A percentile compares a stretch with the other conserved stretches of the same genome.
Conservation (phyloP, 2,888 invertebrate genomes). For the Metellina segmentata region DNA sequence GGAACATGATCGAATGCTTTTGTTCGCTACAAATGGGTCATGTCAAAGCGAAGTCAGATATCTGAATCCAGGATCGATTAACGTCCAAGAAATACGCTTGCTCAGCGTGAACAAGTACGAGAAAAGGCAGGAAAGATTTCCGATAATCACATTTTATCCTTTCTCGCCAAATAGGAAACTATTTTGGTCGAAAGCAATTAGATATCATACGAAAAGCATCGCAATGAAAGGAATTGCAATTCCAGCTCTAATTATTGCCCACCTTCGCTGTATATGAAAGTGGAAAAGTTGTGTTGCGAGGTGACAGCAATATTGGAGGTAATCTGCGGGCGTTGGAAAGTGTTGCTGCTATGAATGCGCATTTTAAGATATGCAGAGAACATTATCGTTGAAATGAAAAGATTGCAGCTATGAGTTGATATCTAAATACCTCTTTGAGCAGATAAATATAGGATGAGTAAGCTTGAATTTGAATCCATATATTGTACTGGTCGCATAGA, state of each 20-base stretch:
- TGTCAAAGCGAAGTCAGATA: conserved; percentile 30
- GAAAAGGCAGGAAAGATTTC: conserved; percentile 13
- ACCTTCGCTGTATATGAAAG: not conserved
- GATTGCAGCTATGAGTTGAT: too few species aligned
- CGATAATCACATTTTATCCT: conserved; percentile 20
- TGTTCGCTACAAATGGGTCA: not conserved
- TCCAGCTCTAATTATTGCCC: conserved; percentile 7
- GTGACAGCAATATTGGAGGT: not conserved
- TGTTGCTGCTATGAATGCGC: too few species aligned
- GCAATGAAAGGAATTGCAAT: not conserved
- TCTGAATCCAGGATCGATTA: conserved; percentile 36
- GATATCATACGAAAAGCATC: not conserved
- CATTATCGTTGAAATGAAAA: too few species aligned
- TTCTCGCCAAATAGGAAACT: not conserved
- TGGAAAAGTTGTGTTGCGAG: not conserved
- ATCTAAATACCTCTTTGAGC: too few species aligned
- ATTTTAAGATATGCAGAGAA: too few species aligned
- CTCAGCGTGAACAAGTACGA: conserved; percentile 1
- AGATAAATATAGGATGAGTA: too few species aligned
- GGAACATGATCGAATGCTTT: not conserved
- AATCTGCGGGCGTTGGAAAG: not conserved
- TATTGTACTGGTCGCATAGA: too few species aligned
- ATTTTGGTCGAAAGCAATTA: conserved; percentile 16
- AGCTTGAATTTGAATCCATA: too few species aligned
- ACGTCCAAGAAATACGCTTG: conserved; percentile 29